phyloP scores from a whole-genome alignment of 2,888 invertebrate species.

The Alentia gelatinosa region DNA sequence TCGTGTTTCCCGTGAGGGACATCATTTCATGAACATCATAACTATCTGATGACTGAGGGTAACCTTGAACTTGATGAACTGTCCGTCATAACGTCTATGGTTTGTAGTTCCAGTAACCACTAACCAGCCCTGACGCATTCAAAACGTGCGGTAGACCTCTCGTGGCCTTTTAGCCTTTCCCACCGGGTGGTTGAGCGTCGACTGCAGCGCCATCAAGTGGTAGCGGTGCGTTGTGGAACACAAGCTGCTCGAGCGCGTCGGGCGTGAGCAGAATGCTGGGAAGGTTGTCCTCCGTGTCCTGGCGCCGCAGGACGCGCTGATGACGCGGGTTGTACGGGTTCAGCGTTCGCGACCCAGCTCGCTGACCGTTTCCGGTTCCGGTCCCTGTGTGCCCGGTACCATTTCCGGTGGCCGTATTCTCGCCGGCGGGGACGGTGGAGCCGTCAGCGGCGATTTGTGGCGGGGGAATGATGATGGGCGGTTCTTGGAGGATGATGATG shows the following conservation, averaged over 20 bases:
- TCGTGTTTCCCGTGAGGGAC: too few species aligned
- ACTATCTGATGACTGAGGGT: too few species aligned
- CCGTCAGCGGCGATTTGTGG: not conserved
- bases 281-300: conserved; percentile 7
- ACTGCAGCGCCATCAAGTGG: not conserved
- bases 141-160: too few species aligned
- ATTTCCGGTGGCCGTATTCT: not conserved
- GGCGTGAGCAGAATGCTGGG: conserved; percentile 29
- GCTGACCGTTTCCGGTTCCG: not conserved
- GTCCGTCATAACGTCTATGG: too few species aligned
- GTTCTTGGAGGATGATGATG: conserved; percentile 60
- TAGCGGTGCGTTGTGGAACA: conserved; percentile 44
- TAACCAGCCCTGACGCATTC: too few species aligned
- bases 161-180: not conserved
- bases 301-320: conserved; percentile 53
- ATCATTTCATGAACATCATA: too few species aligned
- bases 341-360: conserved; percentile 4
- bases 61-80: too few species aligned
- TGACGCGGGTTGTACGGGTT: conserved; percentile 61
- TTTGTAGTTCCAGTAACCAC: too few species aligned
- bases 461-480: conserved; percentile 69
- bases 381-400: not conserved
- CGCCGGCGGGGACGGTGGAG: not conserved
- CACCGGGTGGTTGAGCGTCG: not conserved
- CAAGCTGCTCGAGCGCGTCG: conserved; percentile 27